phyloP scores from a whole-genome alignment of 2,113 vertebrate species.

The Argyrosomus japonicus region DNA sequence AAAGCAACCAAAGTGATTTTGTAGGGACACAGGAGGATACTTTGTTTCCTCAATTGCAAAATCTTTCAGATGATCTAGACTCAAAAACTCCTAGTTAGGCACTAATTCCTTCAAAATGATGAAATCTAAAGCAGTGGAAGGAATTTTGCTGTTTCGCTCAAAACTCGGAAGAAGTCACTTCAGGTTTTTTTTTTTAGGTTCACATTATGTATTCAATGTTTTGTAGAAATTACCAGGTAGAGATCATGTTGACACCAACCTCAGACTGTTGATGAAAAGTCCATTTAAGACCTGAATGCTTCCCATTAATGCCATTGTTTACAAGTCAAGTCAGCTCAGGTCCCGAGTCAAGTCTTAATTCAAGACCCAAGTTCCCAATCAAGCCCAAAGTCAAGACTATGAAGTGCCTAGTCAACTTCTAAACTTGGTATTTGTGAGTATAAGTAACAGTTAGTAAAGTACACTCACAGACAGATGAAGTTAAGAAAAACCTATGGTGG shows the following conservation, averaged over 20 bases:
- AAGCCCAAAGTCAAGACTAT: too few relatives aligned
- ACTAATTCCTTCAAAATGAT: neutral
- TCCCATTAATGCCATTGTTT: neutral
- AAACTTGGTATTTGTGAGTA: too few relatives aligned
- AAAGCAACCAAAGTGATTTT: slow-evolving; percentile 4
- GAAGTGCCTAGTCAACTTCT: too few relatives aligned
- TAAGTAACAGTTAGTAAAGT: too few relatives aligned
- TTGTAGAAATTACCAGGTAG: neutral
- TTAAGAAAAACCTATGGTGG: too few relatives aligned
- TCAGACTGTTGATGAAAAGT: neutral
- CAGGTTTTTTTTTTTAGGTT: neutral
- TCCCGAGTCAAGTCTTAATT: too few relatives aligned
- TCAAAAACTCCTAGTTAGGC: neutral
- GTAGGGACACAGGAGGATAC: neutral
- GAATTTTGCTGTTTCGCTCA: neutral
- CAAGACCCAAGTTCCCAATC: too few relatives aligned
- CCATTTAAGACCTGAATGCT: neutral
- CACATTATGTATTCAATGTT: neutral
- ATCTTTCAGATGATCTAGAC: neutral
- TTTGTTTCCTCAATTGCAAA: neutral
- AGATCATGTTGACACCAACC: neutral
- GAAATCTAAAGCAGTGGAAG: neutral
- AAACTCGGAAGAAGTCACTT: neutral
- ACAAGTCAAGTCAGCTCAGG: too few relatives aligned
- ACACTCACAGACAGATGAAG: too few relatives aligned